These are phyloP conservation scores for Mimumesa dahlbomi DNA, from an alignment of 2,888 invertebrate species.

Conservation along the genomic window DNA sequence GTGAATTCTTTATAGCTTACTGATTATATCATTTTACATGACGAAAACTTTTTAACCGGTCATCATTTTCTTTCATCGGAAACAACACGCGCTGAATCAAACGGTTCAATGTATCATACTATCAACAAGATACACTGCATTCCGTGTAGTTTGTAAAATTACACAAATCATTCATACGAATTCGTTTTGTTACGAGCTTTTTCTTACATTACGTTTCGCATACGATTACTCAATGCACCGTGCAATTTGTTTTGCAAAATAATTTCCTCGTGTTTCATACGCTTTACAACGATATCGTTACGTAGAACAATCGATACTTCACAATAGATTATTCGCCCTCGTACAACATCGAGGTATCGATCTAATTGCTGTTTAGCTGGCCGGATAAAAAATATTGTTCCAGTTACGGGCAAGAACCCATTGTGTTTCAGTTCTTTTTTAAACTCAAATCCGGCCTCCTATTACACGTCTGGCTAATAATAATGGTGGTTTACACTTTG, in stretches of 20 bases:
- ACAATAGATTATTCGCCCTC: conserved; percentile 15
- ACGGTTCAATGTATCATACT: not conserved
- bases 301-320: conserved; percentile 33
- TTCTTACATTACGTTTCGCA: too few species aligned
- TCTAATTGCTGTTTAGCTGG: conserved; percentile 63
- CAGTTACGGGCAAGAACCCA: conserved; percentile 34
- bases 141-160: too few species aligned
- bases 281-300: conserved; percentile 6
- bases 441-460: conserved; percentile 48
- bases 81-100: not conserved
- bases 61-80: conserved; percentile 1
- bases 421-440: conserved; percentile 54
- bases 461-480: conserved; percentile 72
- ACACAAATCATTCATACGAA: too few species aligned
- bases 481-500: conserved; percentile 73
- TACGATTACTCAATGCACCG: too few species aligned
- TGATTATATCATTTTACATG: conserved; percentile 29
- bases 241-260: conserved; percentile 19
- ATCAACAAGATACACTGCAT: too few species aligned
- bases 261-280: conserved; percentile 21
- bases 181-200: too few species aligned
- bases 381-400: conserved; percentile 59
- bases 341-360: conserved; percentile 41
- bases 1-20: conserved; percentile 38
- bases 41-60: conserved; percentile 7